These are phyloP conservation scores for Nibea coibor DNA, from an alignment of 2,113 vertebrate genomes.

Conservation along the genomic window DNA sequence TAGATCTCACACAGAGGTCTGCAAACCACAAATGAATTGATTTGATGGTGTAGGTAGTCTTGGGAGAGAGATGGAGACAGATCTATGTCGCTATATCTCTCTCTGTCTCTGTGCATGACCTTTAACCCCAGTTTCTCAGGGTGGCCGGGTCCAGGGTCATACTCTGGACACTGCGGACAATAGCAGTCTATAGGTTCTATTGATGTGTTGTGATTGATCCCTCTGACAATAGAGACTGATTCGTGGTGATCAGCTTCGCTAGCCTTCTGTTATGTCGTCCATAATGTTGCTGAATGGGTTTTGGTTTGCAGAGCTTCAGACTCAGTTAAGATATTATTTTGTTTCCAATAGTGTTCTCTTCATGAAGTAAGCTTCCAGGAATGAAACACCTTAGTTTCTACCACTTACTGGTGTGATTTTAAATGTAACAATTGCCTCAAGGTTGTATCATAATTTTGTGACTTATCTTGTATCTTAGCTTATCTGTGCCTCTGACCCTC, in stretches of 20 bases:
- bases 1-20: background rate
- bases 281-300: background rate
- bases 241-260: constrained; percentile 43
- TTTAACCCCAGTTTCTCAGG: constrained; percentile 51
- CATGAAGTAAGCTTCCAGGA: background rate
- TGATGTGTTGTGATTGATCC: constrained; percentile 50
- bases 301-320: background rate
- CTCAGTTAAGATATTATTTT: background rate
- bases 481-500: background rate
- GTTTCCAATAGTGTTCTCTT: background rate
- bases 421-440: too few relatives aligned
- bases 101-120: constrained; percentile 46
- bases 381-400: background rate
- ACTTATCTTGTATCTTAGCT: background rate
- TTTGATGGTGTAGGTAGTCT: background rate
- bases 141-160: constrained; percentile 58
- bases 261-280: constrained; percentile 44
- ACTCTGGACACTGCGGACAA: constrained; percentile 60
- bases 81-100: constrained; percentile 30
- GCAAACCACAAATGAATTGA: background rate
- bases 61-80: constrained; percentile 14
- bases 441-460: background rate
- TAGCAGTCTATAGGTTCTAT: constrained; percentile 52
- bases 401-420: background rate
- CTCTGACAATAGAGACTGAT: constrained; percentile 58